Percentiles rank a stretch among this genome's conserved stretches.
Conservation (phyloP, 2,797 vertebrate genomes). For the Nannoperca obscura region DNA sequence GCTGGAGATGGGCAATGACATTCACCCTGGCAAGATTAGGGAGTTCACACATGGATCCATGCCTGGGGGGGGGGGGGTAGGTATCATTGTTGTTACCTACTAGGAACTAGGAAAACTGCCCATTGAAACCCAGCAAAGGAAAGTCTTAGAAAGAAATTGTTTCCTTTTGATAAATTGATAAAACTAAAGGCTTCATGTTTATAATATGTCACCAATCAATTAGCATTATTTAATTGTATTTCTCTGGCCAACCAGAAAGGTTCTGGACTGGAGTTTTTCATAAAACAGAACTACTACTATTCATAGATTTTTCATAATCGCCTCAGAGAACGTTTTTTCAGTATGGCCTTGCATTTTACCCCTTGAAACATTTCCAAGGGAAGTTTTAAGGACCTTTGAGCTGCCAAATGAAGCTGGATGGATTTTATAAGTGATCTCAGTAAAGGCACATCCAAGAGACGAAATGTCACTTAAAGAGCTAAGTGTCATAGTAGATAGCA, state of each 20-base stretch:
- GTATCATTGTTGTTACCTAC: conserved; percentile 1
- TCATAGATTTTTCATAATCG: conserved; percentile 18
- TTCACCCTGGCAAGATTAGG: conserved; percentile 50
- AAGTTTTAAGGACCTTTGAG: conserved; percentile 2
- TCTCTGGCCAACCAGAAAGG: not conserved
- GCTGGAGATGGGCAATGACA: conserved; percentile 42
- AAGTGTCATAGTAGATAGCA: not conserved
- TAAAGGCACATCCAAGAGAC: not conserved
- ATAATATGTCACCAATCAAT: conserved; percentile 26
- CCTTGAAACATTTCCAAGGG: conserved; percentile 1
- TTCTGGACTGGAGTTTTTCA: not conserved
- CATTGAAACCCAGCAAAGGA: conserved; percentile 1
- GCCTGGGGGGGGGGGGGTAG: not conserved
- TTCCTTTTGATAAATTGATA: conserved; percentile 7
- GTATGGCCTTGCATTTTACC: not conserved
- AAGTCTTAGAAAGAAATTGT: not conserved
- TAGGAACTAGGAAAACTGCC: not conserved
- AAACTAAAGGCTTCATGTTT: not conserved
- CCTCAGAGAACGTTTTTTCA: not conserved
- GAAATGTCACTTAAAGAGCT: conserved; percentile 16
- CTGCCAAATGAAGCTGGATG: conserved; percentile 24
- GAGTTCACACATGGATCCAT: conserved; percentile 26
- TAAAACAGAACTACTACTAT: not conserved
- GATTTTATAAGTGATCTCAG: conserved; percentile 15
- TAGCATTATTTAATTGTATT: not conserved